Evolutionary conservation across 2,888 invertebrate genomes (phyloP).

Genomic region (Dryadula phaetusa): DNA sequence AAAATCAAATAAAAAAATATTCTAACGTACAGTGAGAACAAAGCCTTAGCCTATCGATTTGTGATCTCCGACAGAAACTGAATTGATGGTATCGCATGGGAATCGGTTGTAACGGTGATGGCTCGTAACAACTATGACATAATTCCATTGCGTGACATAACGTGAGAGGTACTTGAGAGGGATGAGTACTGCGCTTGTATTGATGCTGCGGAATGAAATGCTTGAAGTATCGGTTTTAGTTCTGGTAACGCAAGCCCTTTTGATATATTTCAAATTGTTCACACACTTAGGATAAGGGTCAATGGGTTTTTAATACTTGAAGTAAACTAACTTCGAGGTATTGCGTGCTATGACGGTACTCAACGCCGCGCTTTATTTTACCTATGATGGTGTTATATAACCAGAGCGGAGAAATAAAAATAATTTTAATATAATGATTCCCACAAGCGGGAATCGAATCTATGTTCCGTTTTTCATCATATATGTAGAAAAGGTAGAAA

Average conservation of each 20-base stretch:
- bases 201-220: constrained; percentile 17
- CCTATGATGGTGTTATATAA: too few species aligned
- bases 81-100: constrained; percentile 39
- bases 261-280: background rate
- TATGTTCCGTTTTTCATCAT: too few species aligned
- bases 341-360: too few species aligned
- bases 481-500: too few species aligned
- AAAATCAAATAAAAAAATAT: background rate
- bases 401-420: too few species aligned
- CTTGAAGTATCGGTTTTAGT: constrained; percentile 4
- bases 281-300: too few species aligned
- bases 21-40: constrained; percentile 6
- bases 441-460: too few species aligned
- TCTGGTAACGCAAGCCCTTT: background rate
- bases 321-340: too few species aligned
- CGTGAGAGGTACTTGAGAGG: background rate
- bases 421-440: too few species aligned
- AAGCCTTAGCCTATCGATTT: constrained; percentile 32
- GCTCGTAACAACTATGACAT: constrained; percentile 35
- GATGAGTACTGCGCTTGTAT: constrained; percentile 15
- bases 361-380: too few species aligned
- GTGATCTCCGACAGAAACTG: constrained; percentile 35
- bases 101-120: constrained; percentile 24
- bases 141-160: constrained; percentile 34
- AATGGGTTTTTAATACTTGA: too few species aligned